Percentiles rank a stretch among this genome's conserved stretches.
phyloP scores from a whole-genome alignment of 2,888 invertebrate species.

The Adineta ricciae region DNA sequence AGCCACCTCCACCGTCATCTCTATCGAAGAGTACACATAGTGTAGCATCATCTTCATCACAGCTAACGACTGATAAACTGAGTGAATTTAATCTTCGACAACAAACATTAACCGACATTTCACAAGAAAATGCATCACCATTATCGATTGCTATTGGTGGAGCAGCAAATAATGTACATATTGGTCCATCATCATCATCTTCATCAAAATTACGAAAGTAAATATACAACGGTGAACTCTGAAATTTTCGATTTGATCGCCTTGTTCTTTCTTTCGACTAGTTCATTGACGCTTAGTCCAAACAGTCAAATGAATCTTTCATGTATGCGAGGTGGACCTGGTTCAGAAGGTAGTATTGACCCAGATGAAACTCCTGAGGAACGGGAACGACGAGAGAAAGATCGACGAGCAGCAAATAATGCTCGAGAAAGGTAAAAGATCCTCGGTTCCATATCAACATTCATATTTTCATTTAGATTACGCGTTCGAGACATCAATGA shows the following conservation, averaged over 20 bases:
- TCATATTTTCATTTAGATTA: slow-evolving; percentile 54
- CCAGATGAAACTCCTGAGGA: slow-evolving; percentile 31
- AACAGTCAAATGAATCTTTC: slow-evolving; percentile 14
- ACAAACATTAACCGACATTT: not conserved
- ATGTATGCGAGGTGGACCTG: not conserved
- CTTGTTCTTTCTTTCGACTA: not conserved
- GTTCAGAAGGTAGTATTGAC: slow-evolving; percentile 21
- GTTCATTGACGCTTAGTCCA: not conserved
- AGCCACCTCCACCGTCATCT: not conserved
- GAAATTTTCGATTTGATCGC: too few relatives aligned
- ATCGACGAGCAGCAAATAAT: slow-evolving; percentile 93
- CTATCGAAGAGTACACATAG: not conserved
- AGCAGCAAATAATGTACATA: not conserved
- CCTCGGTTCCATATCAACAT: too few relatives aligned
- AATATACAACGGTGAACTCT: not conserved
- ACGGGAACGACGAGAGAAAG: slow-evolving; percentile 60
- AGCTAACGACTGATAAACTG: slow-evolving; percentile 4
- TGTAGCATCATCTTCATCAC: not conserved
- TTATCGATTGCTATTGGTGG: not conserved
- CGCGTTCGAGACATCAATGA: slow-evolving; percentile 97
- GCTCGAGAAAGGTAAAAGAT: slow-evolving; percentile 66
- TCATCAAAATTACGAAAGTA: slow-evolving; percentile 13
- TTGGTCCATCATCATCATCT: not conserved
- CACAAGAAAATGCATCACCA: slow-evolving; percentile 19
- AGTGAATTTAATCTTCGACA: not conserved